A percentile compares a stretch with the other conserved stretches of the same genome.
Conservation (phyloP, 1,140 invertebrate genomes). For the Pentalonia nigronervosa region DNA sequence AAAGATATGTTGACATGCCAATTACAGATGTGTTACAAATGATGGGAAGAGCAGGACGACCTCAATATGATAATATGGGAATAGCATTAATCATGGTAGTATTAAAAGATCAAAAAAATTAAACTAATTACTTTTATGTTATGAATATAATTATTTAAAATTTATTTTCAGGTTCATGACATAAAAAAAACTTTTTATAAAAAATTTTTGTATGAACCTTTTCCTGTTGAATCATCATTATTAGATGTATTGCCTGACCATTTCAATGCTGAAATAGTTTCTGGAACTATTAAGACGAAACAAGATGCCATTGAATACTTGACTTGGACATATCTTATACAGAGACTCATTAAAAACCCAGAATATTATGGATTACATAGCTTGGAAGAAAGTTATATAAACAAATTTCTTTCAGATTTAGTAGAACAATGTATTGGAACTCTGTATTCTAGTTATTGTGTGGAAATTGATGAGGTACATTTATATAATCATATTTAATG, state of each 20-base stretch:
- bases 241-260: slow-evolving; percentile 93
- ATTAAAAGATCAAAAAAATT: neutral
- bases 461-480: slow-evolving; percentile 69
- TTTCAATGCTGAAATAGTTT: slow-evolving; percentile 91
- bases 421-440: slow-evolving; percentile 80
- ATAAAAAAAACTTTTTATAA: slow-evolving; percentile 99
- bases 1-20: slow-evolving; percentile 98
- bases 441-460: slow-evolving; percentile 79
- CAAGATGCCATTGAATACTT: slow-evolving; percentile 96
- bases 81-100: slow-evolving; percentile 90
- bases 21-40: slow-evolving; percentile 99
- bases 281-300: slow-evolving; percentile 87
- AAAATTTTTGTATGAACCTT: slow-evolving; percentile 98
- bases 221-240: slow-evolving; percentile 97
- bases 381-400: slow-evolving; percentile 77
- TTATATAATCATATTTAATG: neutral
- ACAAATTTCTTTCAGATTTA: slow-evolving; percentile 76
- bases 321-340: slow-evolving; percentile 98
- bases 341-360: slow-evolving; percentile 89
- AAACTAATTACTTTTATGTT: neutral
- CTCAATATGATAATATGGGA: slow-evolving; percentile 94
- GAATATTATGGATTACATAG: slow-evolving; percentile 87
- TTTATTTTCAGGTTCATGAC: slow-evolving; percentile 78
- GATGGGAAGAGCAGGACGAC: slow-evolving; percentile 97
- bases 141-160: neutral